A percentile compares a stretch with the other conserved stretches of the same genome.
Conservation (phyloP, 30 jellyfish, hydroid and myxozoan genomes). For the Turritopsis rubra region DNA sequence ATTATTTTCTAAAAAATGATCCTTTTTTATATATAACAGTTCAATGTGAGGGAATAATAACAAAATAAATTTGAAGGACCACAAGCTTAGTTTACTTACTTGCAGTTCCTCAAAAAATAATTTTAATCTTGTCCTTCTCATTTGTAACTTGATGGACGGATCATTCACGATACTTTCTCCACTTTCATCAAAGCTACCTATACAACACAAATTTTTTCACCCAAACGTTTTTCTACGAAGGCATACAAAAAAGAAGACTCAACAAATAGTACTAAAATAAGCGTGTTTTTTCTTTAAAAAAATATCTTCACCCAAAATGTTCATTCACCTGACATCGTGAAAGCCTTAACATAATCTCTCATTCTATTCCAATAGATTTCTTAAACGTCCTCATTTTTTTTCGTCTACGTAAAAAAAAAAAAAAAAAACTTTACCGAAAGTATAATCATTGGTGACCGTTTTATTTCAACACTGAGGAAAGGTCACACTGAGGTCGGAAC, state of each 20-base stretch:
- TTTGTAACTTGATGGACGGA: conserved; percentile 47
- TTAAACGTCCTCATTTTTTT: too few species aligned
- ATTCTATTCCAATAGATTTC: neutral
- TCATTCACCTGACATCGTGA: neutral
- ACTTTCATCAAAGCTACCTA: conserved; percentile 39
- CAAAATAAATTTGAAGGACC: neutral
- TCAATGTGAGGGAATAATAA: neutral
- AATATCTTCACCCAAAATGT: too few species aligned
- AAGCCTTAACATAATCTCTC: neutral
- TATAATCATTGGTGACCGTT: neutral
- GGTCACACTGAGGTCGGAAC: neutral
- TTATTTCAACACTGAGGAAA: neutral
- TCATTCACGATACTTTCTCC: conserved; percentile 16
- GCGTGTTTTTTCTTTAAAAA: too few species aligned
- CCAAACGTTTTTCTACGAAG: too few species aligned
- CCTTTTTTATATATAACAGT: neutral
- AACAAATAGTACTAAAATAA: too few species aligned
- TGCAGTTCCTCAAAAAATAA: conserved; percentile 81
- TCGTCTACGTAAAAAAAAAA: neutral
- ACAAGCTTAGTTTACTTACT: conserved; percentile 56
- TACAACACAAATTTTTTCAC: too few species aligned
- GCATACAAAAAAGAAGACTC: too few species aligned
- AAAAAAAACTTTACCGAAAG: neutral
- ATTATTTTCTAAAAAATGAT: neutral
- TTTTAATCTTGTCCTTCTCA: conserved; percentile 87